Evolutionary conservation across 2,888 invertebrate species (phyloP).

Genomic region (Nesidiocoris tenuis): DNA sequence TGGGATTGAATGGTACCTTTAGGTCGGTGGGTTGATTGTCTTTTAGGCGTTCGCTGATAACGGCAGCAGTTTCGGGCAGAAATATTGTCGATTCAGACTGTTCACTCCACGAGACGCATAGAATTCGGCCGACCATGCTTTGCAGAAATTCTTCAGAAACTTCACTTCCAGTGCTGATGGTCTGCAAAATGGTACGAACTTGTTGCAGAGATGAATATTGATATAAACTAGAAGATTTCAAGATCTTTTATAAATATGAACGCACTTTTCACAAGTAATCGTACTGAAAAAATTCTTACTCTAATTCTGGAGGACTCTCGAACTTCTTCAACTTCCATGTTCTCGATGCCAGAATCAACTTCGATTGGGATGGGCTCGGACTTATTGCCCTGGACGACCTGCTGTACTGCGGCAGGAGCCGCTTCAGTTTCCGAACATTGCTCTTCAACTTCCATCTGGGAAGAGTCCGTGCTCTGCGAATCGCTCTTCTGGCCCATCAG

Average conservation of each 20-base stretch:
- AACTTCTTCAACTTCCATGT: constrained; percentile 67
- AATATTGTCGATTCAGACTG: constrained; percentile 56
- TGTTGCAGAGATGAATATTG: no score
- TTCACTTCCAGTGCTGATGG: constrained; percentile 55
- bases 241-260: no score
- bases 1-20: no score
- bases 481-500: constrained; percentile 53
- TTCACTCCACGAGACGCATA: constrained; percentile 69
- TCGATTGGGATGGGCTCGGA: constrained; percentile 59
- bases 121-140: constrained; percentile 65
- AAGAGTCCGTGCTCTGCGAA: constrained; percentile 55
- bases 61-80: constrained; percentile 57
- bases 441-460: constrained; percentile 62
- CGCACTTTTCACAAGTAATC: no score
- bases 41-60: constrained; percentile 47
- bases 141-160: constrained; percentile 66
- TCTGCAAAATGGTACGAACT: constrained; percentile 7
- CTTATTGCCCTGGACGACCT: constrained; percentile 39
- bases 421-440: constrained; percentile 53
- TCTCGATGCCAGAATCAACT: constrained; percentile 72
- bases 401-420: constrained; percentile 47
- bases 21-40: constrained; percentile 47
- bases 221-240: no score
- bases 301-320: constrained; percentile 53
- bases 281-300: constrained; percentile 52